A percentile compares a stretch with the other conserved stretches of the same genome.
These are phyloP conservation scores for Tympanuchus pallidicinctus DNA, from an alignment of 2,113 vertebrate genomes.

Conservation along the genomic window DNA sequence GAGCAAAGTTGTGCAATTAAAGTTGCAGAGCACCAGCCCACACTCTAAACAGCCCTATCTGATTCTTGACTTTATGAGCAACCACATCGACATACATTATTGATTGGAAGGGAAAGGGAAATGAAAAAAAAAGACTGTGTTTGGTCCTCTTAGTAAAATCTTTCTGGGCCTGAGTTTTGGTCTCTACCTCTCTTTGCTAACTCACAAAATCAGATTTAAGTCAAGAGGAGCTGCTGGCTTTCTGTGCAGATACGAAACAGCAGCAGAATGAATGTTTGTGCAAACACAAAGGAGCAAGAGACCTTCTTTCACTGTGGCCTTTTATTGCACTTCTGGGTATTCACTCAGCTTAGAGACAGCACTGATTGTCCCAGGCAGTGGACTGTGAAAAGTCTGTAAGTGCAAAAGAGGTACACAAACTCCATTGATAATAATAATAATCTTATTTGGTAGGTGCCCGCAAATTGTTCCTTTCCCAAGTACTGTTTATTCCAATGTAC, in stretches of 20 bases:
- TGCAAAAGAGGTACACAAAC: not conserved
- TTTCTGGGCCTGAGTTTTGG: not conserved
- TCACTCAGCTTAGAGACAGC: not conserved
- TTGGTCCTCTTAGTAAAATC: not conserved
- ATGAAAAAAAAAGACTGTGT: not conserved
- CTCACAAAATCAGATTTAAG: not conserved
- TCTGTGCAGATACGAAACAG: not conserved
- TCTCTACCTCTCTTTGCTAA: not conserved
- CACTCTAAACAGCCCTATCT: constrained; percentile 1
- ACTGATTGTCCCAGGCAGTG: not conserved
- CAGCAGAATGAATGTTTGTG: not conserved
- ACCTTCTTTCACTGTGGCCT: not conserved
- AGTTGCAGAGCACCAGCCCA: constrained; percentile 59
- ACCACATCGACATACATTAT: not conserved
- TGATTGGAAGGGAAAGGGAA: not conserved
- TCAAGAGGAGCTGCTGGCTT: not conserved
- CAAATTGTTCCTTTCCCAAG: not conserved
- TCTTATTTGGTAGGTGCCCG: not conserved
- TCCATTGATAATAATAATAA: not conserved
- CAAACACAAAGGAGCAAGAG: not conserved
- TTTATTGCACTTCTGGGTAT: not conserved
- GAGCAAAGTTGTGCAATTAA: constrained; percentile 34
- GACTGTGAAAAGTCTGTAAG: not conserved
- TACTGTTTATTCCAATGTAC: not conserved
- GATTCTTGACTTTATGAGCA: constrained; percentile 16